Evolutionary conservation across 2,113 vertebrate genomes (phyloP).

Genomic region (Psittacus erithacus): DNA sequence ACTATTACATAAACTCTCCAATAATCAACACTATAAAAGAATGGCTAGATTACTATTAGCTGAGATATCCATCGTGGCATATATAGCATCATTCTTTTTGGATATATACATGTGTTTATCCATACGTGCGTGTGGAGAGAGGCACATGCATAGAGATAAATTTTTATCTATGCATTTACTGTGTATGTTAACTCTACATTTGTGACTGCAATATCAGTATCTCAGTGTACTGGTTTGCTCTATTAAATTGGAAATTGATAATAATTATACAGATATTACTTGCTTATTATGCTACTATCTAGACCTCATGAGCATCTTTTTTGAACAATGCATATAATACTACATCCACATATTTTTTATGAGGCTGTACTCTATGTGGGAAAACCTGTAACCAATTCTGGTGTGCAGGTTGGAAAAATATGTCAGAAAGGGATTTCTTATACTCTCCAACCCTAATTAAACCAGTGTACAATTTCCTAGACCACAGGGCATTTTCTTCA

Average conservation of each 20-base stretch:
- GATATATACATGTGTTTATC: background rate
- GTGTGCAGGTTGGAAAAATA: background rate
- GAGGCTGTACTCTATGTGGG: background rate
- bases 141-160: background rate
- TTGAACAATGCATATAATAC: background rate
- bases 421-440: background rate
- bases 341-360: background rate
- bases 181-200: background rate
- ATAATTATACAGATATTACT: background rate
- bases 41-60: background rate
- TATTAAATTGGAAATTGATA: background rate
- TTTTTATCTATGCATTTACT: background rate
- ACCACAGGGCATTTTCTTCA: background rate
- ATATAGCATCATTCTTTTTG: background rate
- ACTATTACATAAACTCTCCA: background rate
- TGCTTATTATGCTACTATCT: background rate
- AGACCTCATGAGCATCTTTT: background rate
- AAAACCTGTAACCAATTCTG: background rate
- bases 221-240: background rate
- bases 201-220: background rate
- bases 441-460: background rate
- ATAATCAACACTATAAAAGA: background rate
- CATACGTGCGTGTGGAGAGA: background rate
- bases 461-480: background rate
- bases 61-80: background rate